Evolutionary conservation across 2,797 vertebrate species (phyloP), one percentile per base, ranked within the genome.

Genomic region (Naso thynnoides): DNA sequence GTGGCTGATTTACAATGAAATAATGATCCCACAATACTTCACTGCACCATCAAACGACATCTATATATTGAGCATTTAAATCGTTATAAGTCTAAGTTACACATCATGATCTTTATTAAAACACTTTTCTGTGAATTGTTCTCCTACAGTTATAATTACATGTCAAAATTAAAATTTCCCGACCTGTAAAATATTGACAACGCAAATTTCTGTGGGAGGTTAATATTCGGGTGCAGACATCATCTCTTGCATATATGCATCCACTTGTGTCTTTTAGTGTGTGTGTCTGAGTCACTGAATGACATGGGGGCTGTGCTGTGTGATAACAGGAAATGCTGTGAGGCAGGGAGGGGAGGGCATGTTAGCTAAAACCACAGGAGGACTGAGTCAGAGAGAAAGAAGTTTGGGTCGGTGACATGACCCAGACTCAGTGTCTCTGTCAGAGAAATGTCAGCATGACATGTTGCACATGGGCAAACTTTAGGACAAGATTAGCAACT

Each of bases 401-500:
- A 29, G 48, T 81, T 62, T 39, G 59, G 54, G 44, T 56, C 9
- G 15, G 26, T 75, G 78, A 73, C 73, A 36, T 50, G 52, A 68
- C 45, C 67, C 67, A 70, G 70, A 73, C 72, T 74, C 27, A 13
- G 49, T 58, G 79, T 70, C 69, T 60, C 66, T 59, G 58, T 66
- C n/a, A 47, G 70, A 6, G 57, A 83, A 84, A 84, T 79, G 70
- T 74, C 83, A 81, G 14, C 63, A 57, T 63, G 65, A 72, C 26
- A 72, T 56, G 29, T 39, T 39, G 72, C n/a, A 58, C 33, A 41
- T 7, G 2, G 29, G 18, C 31, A n/a, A 29, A 59, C 36, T 7
- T 49, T 27, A 45, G 1, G 9, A 18, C 21, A 26, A 44, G 13
- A 64, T 78, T 50, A 26, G 33, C 26, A 67, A 59, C 48, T n/a